A percentile compares a stretch with the other conserved stretches of the same genome.
phyloP scores from a whole-genome alignment of 2,888 invertebrate genomes.

The Callyntrura sp. region DNA sequence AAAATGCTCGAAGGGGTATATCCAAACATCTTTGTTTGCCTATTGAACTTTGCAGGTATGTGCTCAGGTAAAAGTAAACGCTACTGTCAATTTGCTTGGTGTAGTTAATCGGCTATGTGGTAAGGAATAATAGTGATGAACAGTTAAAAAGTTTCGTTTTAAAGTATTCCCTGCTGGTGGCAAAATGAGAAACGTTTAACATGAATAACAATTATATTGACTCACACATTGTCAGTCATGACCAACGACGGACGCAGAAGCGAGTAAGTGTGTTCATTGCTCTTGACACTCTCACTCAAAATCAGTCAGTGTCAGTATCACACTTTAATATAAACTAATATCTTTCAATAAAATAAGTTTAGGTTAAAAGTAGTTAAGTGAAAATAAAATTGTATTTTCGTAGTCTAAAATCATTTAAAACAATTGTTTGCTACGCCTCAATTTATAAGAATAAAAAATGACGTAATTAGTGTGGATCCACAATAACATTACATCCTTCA shows the following conservation, averaged over 20 bases:
- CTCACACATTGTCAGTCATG: too few relatives aligned
- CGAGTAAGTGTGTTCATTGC: not conserved
- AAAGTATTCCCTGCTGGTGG: slow-evolving; percentile 59
- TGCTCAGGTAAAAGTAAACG: not conserved
- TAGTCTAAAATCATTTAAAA: too few relatives aligned
- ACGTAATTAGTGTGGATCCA: not conserved
- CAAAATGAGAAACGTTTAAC: slow-evolving; percentile 55
- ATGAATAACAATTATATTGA: slow-evolving; percentile 64
- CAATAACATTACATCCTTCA: too few relatives aligned
- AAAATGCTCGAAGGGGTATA: not conserved
- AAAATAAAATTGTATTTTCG: too few relatives aligned
- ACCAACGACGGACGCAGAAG: not conserved
- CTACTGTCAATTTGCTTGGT: slow-evolving; percentile 34
- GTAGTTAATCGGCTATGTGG: not conserved
- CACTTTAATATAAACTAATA: too few relatives aligned
- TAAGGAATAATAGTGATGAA: slow-evolving; percentile 59
- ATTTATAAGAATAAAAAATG: not conserved
- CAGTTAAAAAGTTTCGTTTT: slow-evolving; percentile 23
- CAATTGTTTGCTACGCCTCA: too few relatives aligned
- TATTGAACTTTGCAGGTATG: not conserved
- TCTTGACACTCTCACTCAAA: not conserved
- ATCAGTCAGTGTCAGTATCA: too few relatives aligned
- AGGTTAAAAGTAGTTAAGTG: too few relatives aligned
- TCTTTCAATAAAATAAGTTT: too few relatives aligned
- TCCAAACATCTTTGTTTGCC: not conserved